Percentiles rank a stretch among this genome's conserved stretches.
Evolutionary conservation across 2,113 vertebrate species (phyloP).

Genomic region (Rhinopomastus cyanomelas): DNA sequence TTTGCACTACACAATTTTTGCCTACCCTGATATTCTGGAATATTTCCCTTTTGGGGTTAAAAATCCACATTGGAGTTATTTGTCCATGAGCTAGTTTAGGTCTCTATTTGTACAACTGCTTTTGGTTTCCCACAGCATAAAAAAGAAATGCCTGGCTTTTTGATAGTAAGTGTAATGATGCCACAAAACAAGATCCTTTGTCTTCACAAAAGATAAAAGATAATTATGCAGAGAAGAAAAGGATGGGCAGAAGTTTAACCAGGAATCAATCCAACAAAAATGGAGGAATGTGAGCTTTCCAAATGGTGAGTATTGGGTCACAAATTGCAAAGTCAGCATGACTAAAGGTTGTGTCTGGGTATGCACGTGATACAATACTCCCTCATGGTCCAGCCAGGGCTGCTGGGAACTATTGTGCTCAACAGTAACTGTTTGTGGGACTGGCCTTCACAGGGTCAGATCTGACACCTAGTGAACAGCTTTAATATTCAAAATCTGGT

Average conservation of each 20-base stretch:
- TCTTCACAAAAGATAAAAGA: conserved; percentile 8
- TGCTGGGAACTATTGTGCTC: neutral
- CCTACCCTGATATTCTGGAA: conserved; percentile 31
- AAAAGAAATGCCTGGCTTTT: conserved; percentile 57
- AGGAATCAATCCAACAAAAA: conserved; percentile 27
- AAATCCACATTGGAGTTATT: conserved; percentile 66
- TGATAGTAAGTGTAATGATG: conserved; percentile 28
- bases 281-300: neutral
- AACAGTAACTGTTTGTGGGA: neutral
- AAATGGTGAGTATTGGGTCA: neutral
- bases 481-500: neutral
- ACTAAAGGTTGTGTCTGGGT: neutral
- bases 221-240: conserved; percentile 52
- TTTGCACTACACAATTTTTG: conserved; percentile 20
- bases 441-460: neutral
- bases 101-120: conserved; percentile 47
- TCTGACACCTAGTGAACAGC: neutral
- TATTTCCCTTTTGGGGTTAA: conserved; percentile 37
- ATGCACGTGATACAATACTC: rapidly evolving
- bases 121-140: conserved; percentile 50
- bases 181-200: conserved; percentile 42
- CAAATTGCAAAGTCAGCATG: neutral
- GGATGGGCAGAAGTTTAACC: conserved; percentile 15
- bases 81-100: conserved; percentile 58
- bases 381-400: neutral